phyloP scores from a whole-genome alignment of 2,797 vertebrate genomes.

The Coranthus polyacanthus region DNA sequence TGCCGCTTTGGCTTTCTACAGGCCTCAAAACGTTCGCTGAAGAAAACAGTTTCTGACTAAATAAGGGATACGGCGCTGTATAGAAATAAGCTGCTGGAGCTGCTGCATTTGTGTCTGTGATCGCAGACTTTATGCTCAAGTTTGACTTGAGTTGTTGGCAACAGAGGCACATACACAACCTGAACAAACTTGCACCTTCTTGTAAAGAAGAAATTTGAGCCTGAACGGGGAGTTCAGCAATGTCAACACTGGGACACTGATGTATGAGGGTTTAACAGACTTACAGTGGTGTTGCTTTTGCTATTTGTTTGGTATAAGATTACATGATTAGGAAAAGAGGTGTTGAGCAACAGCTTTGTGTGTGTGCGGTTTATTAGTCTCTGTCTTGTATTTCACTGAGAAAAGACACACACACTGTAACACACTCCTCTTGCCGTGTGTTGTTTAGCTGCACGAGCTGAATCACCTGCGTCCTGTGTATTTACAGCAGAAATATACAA shows the following conservation, averaged over 20 bases:
- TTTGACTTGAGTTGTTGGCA: background rate
- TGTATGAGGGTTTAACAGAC: background rate
- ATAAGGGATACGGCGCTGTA: too few species aligned
- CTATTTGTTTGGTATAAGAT: background rate
- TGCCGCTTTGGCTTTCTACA: too few species aligned
- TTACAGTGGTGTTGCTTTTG: background rate
- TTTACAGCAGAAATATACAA: conserved; percentile 49
- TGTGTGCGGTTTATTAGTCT: background rate
- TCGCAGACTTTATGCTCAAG: background rate
- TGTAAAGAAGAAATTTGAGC: conserved; percentile 12
- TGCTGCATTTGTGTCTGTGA: background rate
- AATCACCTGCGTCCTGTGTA: conserved; percentile 9
- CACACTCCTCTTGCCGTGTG: background rate
- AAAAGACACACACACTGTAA: conserved; percentile 1
- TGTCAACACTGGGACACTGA: conserved; percentile 12
- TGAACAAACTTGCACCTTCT: conserved; percentile 15
- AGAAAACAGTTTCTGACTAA: too few species aligned
- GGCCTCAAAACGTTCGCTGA: background rate
- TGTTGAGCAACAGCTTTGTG: background rate
- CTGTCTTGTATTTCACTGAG: background rate
- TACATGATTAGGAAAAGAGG: background rate
- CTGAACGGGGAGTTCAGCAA: background rate
- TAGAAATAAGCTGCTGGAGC: too few species aligned
- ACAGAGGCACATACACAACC: background rate
- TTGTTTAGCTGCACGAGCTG: background rate